Base-by-base conservation (phyloP, 2,797 vertebrate species). In the Eulemur rubriventer region DNA sequence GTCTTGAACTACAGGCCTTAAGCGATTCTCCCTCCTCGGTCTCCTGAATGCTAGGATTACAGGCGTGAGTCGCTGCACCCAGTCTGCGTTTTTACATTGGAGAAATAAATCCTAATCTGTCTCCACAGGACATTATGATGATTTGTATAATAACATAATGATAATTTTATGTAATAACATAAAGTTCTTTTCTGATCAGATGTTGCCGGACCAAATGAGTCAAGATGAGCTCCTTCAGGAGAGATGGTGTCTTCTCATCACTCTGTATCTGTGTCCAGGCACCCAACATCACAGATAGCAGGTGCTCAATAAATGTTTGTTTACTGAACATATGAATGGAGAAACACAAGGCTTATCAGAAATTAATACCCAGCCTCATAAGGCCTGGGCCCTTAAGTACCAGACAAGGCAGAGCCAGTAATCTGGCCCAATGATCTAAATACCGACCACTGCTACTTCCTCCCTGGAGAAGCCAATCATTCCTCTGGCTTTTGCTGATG, bases 311-410 rank as follows among this genome's bases (percentile, higher is more conserved):
- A 78, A 70, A 85, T 35, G 20, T n/a, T 91, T 70, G 38, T 83
- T 73, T 48, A 67, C 10, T 35, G 84, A 65, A 73, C 46, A 18
- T 41, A n/a, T 18, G 35, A 70, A 61, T 55, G 73, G 93, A 89
- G 79, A 96, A 89, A 89, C 12, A 75, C 13, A 46, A 35, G 10
- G 41, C 17, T 70, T 86, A 41, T 24, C 65, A 52, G 80, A 88
- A 95, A 72, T 43, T 59, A 80, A 59, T 38, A 2, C 38, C 41
- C 10, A 14, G 38, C 63, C 26, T 91, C 52, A 28, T 6, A 7
- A 69, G 8, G 35, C 46, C 43, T 30, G 86, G 79, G 63, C 46
- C 82, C 63, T 93, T 94, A 76, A 89, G 89, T 83, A 96, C 26
- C 73, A 89, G 24, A 69, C 75, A 89, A 59, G 65, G 67, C 84